Evolutionary conservation across 2,113 vertebrate species (phyloP), one percentile per base, ranked within the genome.

Genomic region (Corythaeola cristata): DNA sequence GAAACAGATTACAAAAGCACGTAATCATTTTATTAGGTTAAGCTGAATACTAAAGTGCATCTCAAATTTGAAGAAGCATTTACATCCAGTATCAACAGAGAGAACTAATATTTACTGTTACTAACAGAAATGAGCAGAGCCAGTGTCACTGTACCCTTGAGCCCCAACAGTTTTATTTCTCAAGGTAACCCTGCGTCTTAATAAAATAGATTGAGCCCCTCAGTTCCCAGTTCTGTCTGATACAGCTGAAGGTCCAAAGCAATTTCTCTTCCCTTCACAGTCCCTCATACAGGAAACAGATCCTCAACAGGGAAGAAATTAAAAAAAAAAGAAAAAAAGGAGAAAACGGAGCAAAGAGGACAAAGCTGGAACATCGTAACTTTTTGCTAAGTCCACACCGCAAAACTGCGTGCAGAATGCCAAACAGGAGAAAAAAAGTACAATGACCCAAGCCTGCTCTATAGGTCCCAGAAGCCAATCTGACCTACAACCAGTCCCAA

Each of bases 1-100:
- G 84, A 84, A 91, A 91, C 8, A 92, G 79, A 72, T 82, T 92
- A 94, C 69, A 88, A 89, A 89, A 87, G 86, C 69, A 92, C 41
- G 63, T 72, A 60, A 92, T 77, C 14, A 18, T 86, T 94, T 77
- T 35, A 88, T 93, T 80, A 82, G 33, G 41, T 84, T 85, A 94
- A 88, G 58, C 49, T 68, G 83, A 84, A 85, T 64, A 91, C 55
- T 82, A n/a, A 95, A 87, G 53, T 3, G 11, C 69, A 58, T 47
- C 59, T 94, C 62, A 86, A 63, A 71, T 71, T 56, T 78, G 58
- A 93, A 87, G 78, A 37, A 89, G 58, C 45, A 71, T 93, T 93
- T 90, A 83, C 20, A 14, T 69, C 37, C 71, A 47, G 22, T 39
- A 85, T 63, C 37, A 76, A 76, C 3, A 85, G 39, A 55, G 30